phyloP scores from a whole-genome alignment of 2,888 invertebrate genomes.

The Icerya purchasi region DNA sequence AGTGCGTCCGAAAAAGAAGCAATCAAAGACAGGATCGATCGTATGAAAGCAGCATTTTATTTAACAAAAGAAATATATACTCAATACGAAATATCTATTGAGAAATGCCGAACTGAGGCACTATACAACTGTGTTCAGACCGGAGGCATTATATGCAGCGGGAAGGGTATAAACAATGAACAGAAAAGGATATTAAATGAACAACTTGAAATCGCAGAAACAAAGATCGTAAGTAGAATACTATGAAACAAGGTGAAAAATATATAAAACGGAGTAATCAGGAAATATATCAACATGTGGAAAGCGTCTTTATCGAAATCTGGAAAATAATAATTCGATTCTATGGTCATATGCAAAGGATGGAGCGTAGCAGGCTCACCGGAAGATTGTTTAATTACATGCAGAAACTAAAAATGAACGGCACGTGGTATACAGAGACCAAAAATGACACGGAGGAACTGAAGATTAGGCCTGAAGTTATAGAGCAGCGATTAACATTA shows the following conservation, averaged over 20 bases:
- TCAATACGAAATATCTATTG: not conserved
- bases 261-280: not conserved
- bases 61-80: not conserved
- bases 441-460: not conserved
- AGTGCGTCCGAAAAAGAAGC: not conserved
- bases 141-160: not conserved
- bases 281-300: not conserved
- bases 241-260: not conserved
- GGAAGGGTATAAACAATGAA: not conserved
- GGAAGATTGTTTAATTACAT: not conserved
- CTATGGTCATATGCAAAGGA: not conserved
- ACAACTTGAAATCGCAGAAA: not conserved
- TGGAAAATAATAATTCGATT: not conserved
- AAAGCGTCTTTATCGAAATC: not conserved
- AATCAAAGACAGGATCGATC: not conserved
- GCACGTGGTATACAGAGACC: not conserved
- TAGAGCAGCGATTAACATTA: too few species aligned
- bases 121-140: not conserved
- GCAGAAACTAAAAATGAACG: not conserved
- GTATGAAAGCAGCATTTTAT: not conserved
- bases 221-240: not conserved
- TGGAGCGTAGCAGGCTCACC: not conserved
- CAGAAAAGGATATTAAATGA: not conserved
- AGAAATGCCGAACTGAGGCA: not conserved
- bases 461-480: too few species aligned